These are phyloP conservation scores for Hydriomena furcata DNA, from an alignment of 2,888 invertebrate genomes.

Conservation along the genomic window DNA sequence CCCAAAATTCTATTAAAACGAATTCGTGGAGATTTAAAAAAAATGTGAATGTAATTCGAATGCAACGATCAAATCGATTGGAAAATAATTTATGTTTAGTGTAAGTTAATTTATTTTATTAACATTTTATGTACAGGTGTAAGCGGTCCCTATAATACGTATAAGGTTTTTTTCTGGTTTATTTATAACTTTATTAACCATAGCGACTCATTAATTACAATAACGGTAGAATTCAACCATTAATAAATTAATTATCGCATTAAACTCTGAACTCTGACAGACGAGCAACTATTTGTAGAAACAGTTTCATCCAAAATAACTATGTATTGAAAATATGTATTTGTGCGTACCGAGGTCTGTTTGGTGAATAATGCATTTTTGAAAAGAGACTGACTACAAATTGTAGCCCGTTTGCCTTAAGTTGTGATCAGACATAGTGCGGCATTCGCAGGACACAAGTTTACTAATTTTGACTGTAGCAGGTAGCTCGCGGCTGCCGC, in stretches of 20 bases:
- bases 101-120: constrained; percentile 37
- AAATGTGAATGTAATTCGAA: constrained; percentile 45
- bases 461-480: too few species aligned
- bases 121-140: constrained; percentile 33
- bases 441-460: too few species aligned
- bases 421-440: too few species aligned
- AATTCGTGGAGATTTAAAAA: constrained; percentile 56
- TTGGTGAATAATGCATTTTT: constrained; percentile 19
- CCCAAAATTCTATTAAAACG: constrained; percentile 56
- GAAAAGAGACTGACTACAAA: constrained; percentile 16
- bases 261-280: constrained; percentile 7
- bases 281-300: constrained; percentile 21
- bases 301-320: constrained; percentile 7
- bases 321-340: too few species aligned
- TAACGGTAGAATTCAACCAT: constrained; percentile 9
- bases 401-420: constrained; percentile 19
- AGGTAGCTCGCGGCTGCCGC: too few species aligned
- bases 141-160: constrained; percentile 34
- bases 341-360: too few species aligned
- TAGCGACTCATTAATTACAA: constrained; percentile 14
- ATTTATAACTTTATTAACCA: constrained; percentile 21
- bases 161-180: constrained; percentile 29
- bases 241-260: not conserved
- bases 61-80: constrained; percentile 50
- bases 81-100: constrained; percentile 36